Evolutionary conservation across 92 coral and sea anemone genomes (phyloP).

Genomic region (Siderastrea siderea): DNA sequence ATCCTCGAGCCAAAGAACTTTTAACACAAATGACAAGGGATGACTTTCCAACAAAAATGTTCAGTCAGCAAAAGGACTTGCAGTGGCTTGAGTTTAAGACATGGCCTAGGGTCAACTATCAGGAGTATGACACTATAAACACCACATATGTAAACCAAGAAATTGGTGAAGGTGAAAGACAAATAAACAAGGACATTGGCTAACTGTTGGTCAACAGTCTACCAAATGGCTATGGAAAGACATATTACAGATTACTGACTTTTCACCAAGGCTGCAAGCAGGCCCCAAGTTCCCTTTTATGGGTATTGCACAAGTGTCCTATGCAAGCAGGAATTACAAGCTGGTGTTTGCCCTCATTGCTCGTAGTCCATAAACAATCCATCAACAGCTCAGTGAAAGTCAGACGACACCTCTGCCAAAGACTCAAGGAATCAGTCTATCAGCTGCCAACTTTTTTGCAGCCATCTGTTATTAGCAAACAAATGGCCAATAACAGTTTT

Average conservation of each 20-base stretch:
- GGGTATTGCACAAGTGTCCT: no score
- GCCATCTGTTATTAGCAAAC: not conserved
- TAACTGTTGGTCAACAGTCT: no score
- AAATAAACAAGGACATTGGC: no score
- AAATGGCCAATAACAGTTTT: no score
- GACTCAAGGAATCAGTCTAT: not conserved
- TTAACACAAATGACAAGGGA: constrained; percentile 51
- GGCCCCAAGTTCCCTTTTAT: no score
- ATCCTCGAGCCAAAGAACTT: constrained; percentile 57
- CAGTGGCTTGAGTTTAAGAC: constrained; percentile 61
- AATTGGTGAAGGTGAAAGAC: no score
- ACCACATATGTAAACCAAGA: not conserved
- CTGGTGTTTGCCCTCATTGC: not conserved
- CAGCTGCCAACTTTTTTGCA: not conserved
- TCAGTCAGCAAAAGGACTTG: constrained; percentile 67
- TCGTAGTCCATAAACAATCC: not conserved
- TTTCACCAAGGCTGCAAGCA: no score
- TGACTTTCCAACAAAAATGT: constrained; percentile 66
- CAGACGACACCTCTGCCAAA: not conserved
- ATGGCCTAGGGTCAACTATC: constrained; percentile 58
- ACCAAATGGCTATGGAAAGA: no score
- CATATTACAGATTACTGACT: no score
- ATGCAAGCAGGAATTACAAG: no score
- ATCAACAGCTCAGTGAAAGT: not conserved
- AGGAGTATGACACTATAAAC: constrained; percentile 51